These are phyloP conservation scores for Festucalex cinctus DNA, from an alignment of 2,113 vertebrate species.

Conservation along the genomic window DNA sequence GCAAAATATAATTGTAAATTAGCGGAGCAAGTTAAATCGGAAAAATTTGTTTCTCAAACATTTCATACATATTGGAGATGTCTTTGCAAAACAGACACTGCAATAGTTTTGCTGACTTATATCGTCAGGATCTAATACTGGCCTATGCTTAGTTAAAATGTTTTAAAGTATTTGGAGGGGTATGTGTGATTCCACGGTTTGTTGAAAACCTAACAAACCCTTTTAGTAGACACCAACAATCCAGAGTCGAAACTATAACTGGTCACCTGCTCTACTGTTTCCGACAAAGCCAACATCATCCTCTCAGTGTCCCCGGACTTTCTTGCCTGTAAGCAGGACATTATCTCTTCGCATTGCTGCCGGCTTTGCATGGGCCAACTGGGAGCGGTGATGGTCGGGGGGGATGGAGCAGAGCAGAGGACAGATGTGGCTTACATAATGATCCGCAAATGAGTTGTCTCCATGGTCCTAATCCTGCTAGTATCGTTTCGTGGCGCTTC, in stretches of 20 bases:
- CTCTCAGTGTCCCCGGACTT: slow-evolving; percentile 4
- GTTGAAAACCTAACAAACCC: background rate
- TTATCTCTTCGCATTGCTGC: slow-evolving; percentile 12
- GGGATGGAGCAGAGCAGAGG: slow-evolving; percentile 17
- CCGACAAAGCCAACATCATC: slow-evolving; percentile 2
- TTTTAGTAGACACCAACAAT: background rate
- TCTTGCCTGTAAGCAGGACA: slow-evolving; percentile 17
- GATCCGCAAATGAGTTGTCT: slow-evolving; percentile 44
- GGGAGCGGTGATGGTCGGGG: slow-evolving; percentile 2
- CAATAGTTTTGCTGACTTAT: too few species aligned
- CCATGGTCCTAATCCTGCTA: slow-evolving; percentile 46
- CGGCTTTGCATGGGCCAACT: slow-evolving; percentile 32
- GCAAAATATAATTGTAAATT: too few species aligned
- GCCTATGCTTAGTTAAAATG: too few species aligned
- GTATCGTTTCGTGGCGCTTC: slow-evolving; percentile 19
- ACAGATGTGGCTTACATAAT: slow-evolving; percentile 60
- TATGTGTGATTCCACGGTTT: background rate
- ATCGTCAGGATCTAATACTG: too few species aligned
- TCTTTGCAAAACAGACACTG: too few species aligned
- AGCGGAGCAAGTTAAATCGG: too few species aligned
- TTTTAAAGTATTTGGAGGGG: too few species aligned
- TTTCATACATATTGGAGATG: too few species aligned
- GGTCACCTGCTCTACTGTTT: slow-evolving; percentile 5
- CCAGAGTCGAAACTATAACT: slow-evolving; percentile 3
- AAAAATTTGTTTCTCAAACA: too few species aligned